Evolutionary conservation across 2,797 vertebrate genomes (phyloP), one percentile per base, ranked within the genome.

Genomic region (Steatocranus sp.): DNA sequence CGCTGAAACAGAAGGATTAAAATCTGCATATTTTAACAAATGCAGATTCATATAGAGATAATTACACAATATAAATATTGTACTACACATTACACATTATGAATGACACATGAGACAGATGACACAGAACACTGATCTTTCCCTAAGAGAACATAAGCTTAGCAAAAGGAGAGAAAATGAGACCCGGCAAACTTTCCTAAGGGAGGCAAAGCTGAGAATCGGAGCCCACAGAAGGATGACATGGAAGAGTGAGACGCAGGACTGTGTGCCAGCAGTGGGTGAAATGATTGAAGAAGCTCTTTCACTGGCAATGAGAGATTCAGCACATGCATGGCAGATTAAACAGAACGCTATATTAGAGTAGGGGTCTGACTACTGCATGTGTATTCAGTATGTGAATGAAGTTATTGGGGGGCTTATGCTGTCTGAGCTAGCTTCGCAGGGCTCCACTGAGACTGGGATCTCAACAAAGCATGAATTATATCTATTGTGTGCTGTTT

Each of bases 291-390:
- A 82, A 76, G 83, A 83, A 78, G 78, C 54, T 80, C 76, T 82
- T 83, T 86, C 61, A 70, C 54, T 81, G 66, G 51, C 76, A 79
- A 58, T 53, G 49, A 81, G 77, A 76, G 56, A 81, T 77, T 38
- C 78, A 86, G 58, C 73, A 78, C 79, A 85, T 49, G 75, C 17
- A 38, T 83, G 76, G 63, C 66, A 81, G 84, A 85, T 87, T 86
- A 83, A 87, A 88, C 53, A 88, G 63, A 90, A 83, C 58, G 25
- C 34, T 58, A 32, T 78, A 74, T 80, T 81, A 73, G 68, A 76
- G 75, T 27, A 70, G 53, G 53, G 34, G 36, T 58, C 14, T 58
- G 30, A 68, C 32, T 83, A 15, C 63, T 43, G 63, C 23, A 58
- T 41, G 73, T 68, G 76, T 50, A 48, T 76, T 76, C 77, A 87